Conservation (phyloP, 2,888 invertebrate genomes). For the Apamea sordens region DNA sequence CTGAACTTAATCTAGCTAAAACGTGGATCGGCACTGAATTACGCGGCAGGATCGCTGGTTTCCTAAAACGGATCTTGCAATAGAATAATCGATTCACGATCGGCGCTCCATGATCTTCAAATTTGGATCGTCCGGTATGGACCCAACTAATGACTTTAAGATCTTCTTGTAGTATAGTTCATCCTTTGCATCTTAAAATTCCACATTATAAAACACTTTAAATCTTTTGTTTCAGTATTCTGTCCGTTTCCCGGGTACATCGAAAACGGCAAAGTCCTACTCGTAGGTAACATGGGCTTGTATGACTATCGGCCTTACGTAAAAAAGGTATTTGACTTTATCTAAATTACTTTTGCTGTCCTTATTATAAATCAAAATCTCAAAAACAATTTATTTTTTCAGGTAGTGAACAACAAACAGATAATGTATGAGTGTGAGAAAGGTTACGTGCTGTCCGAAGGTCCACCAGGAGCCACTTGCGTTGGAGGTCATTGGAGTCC, state of each 20-base stretch:
- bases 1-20: too few relatives aligned
- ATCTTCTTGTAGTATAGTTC: not conserved
- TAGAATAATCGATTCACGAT: too few relatives aligned
- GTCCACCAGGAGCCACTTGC: conserved; percentile 98
- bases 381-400: conserved; percentile 44
- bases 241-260: conserved; percentile 98
- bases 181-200: not conserved
- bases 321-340: conserved; percentile 91
- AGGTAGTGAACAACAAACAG: conserved; percentile 96
- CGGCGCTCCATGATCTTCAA: too few relatives aligned
- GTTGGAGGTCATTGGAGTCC: conserved; percentile 98
- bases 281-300: conserved; percentile 98
- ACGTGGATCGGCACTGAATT: too few relatives aligned
- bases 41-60: too few relatives aligned
- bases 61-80: too few relatives aligned
- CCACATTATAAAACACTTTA: not conserved
- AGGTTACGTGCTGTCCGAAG: conserved; percentile 96
- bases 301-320: conserved; percentile 99
- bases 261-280: conserved; percentile 96
- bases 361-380: not conserved
- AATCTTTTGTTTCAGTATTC: conserved; percentile 91
- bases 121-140: too few relatives aligned
- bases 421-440: conserved; percentile 99
- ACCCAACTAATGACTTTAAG: not conserved
- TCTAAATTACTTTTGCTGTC: not conserved